These are phyloP conservation scores for Thamnaconus septentrionalis DNA, from an alignment of 2,113 vertebrate genomes.

Conservation along the genomic window DNA sequence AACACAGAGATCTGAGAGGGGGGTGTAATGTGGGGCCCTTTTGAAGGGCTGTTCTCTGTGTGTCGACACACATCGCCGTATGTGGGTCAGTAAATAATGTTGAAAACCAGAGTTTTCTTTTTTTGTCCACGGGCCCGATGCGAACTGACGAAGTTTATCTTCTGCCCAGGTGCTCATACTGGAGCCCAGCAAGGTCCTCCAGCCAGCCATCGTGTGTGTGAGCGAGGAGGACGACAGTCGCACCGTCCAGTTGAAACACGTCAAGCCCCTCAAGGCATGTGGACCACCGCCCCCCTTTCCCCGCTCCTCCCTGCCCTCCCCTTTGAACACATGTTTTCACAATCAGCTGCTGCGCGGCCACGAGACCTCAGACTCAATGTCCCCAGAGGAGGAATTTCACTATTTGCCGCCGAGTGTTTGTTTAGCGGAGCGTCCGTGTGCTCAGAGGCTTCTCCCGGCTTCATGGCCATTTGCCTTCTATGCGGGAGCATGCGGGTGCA, in stretches of 20 bases:
- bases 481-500: not conserved
- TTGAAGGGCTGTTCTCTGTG: too few species aligned
- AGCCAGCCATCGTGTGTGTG: slow-evolving; percentile 77
- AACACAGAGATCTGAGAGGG: too few species aligned
- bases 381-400: not conserved
- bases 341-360: not conserved
- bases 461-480: not conserved
- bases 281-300: not conserved
- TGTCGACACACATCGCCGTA: too few species aligned
- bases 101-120: not conserved
- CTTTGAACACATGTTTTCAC: not conserved
- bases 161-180: slow-evolving; percentile 82
- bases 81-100: not conserved
- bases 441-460: not conserved
- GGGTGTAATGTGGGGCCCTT: too few species aligned
- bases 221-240: slow-evolving; percentile 65
- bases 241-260: slow-evolving; percentile 76
- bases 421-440: not conserved
- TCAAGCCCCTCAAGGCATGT: slow-evolving; percentile 78
- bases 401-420: slow-evolving; percentile 7
- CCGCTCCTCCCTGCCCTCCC: too few species aligned
- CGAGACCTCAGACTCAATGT: not conserved
- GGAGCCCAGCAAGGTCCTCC: slow-evolving; percentile 83
- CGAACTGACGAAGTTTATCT: not conserved
- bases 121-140: not conserved